Conservation (phyloP, 2,113 vertebrate genomes). For the Aix galericulata region DNA sequence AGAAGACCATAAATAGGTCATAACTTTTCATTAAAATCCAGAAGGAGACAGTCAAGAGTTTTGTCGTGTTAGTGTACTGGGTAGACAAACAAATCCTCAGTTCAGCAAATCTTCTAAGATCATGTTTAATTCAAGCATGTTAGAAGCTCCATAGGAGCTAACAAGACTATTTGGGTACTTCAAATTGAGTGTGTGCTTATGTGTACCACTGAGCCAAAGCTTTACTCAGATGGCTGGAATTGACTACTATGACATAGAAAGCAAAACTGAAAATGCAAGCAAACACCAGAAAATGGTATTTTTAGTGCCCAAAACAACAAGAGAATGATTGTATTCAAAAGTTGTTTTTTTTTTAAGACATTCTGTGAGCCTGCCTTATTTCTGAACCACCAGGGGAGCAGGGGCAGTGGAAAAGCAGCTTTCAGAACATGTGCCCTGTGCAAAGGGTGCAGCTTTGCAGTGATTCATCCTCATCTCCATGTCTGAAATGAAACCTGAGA, state of each 20-base stretch:
- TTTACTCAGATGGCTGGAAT: neutral
- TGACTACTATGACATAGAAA: neutral
- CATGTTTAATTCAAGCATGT: neutral
- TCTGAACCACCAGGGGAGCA: constrained; percentile 45
- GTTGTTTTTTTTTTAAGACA: constrained; percentile 28
- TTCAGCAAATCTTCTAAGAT: neutral
- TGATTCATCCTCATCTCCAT: constrained; percentile 60
- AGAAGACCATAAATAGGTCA: constrained; percentile 26
- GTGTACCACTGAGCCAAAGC: neutral
- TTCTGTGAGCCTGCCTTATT: constrained; percentile 72
- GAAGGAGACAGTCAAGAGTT: constrained; percentile 19
- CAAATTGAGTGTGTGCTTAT: neutral
- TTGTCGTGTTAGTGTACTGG: neutral
- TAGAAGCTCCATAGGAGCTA: neutral
- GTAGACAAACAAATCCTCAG: neutral
- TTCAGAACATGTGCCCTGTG: constrained; percentile 36
- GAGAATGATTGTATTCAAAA: constrained; percentile 50
- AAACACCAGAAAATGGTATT: constrained; percentile 31
- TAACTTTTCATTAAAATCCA: constrained; percentile 47
- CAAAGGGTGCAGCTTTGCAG: constrained; percentile 22
- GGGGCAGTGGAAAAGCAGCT: constrained; percentile 67
- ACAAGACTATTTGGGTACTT: neutral
- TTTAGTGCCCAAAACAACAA: constrained; percentile 70
- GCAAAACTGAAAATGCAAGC: constrained; percentile 22
- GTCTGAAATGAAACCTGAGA: constrained; percentile 23